Evolutionary conservation across 1,140 invertebrate species (phyloP).

Genomic region (Heliconius himera): DNA sequence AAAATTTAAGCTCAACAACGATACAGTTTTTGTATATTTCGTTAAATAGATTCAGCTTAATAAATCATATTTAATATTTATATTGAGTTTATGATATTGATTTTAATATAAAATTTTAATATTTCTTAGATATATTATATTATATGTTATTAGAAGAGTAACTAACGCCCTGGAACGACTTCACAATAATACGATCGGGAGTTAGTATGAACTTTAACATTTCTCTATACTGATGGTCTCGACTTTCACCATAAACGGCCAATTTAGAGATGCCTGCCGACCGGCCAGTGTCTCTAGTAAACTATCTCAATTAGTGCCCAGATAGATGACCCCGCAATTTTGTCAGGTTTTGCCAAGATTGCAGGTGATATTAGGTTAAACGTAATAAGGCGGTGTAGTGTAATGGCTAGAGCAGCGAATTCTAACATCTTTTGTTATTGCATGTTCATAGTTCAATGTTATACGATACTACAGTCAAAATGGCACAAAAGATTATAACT

Average conservation of each 20-base stretch:
- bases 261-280: slow-evolving; percentile 73
- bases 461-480: not conserved
- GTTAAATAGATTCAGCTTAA: not conserved
- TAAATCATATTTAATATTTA: not conserved
- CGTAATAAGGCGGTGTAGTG: slow-evolving; percentile 52
- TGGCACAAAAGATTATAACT: too few relatives aligned
- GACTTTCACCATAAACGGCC: slow-evolving; percentile 79
- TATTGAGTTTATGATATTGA: not conserved
- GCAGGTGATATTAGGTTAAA: slow-evolving; percentile 69
- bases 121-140: not conserved
- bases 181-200: slow-evolving; percentile 61
- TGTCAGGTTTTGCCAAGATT: slow-evolving; percentile 67
- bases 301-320: slow-evolving; percentile 79
- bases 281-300: slow-evolving; percentile 71
- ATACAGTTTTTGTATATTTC: not conserved
- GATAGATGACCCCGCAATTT: slow-evolving; percentile 78
- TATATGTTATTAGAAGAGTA: not conserved
- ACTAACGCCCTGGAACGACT: not conserved
- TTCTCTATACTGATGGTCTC: slow-evolving; percentile 66
- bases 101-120: not conserved
- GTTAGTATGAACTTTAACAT: slow-evolving; percentile 72
- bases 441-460: slow-evolving; percentile 20
- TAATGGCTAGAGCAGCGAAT: slow-evolving; percentile 43
- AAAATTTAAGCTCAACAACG: not conserved
- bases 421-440: slow-evolving; percentile 36